Evolutionary conservation across 1,140 invertebrate species (phyloP).

Genomic region (Chrysomallon squamiferum): DNA sequence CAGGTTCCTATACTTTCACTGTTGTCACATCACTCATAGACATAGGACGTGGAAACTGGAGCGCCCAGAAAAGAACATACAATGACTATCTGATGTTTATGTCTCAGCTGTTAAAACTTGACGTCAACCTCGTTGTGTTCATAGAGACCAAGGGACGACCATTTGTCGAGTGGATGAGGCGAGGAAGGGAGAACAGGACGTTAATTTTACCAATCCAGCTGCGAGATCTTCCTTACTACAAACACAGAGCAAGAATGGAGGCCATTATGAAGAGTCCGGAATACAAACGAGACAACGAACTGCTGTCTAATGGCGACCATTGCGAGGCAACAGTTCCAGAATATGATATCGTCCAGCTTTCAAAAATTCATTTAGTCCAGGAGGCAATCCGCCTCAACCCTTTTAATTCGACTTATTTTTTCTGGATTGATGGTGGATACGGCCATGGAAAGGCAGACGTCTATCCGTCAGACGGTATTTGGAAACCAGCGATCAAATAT

Average conservation of each 20-base stretch:
- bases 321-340: constrained; percentile 17
- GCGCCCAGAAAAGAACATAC: constrained; percentile 6
- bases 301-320: constrained; percentile 4
- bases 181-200: constrained; percentile 12
- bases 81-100: constrained; percentile 20
- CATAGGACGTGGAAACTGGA: constrained; percentile 21
- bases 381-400: constrained; percentile 7
- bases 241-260: constrained; percentile 10
- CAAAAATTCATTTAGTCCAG: constrained; percentile 22
- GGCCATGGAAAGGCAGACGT: constrained; percentile 12
- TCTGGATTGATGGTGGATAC: constrained; percentile 21
- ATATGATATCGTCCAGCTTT: constrained; percentile 24
- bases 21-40: constrained; percentile 26
- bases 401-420: constrained; percentile 14
- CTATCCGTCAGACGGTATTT: constrained; percentile 13
- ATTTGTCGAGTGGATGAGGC: constrained; percentile 17
- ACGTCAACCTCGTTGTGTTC: constrained; percentile 31
- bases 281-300: constrained; percentile 21
- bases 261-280: constrained; percentile 18
- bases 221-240: constrained; percentile 8
- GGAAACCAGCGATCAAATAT: too few species aligned
- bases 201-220: constrained; percentile 3
- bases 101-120: constrained; percentile 15
- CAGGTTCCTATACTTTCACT: constrained; percentile 30
- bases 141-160: constrained; percentile 16